These are phyloP conservation scores for Mystacides longicornis DNA, from an alignment of 2,888 invertebrate species.

Conservation along the genomic window DNA sequence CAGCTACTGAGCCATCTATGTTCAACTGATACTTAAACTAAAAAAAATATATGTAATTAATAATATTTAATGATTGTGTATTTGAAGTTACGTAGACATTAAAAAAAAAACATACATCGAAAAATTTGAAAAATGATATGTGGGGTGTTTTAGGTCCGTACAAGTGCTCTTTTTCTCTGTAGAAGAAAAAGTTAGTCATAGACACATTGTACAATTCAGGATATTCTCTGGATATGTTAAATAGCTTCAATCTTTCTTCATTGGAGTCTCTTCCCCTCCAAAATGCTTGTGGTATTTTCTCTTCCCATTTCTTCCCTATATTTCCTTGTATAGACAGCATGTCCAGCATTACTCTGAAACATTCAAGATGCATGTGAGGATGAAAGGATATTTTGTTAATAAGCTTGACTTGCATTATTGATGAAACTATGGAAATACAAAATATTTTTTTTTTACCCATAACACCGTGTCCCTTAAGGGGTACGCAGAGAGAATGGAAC, in stretches of 20 bases:
- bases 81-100: too few species aligned
- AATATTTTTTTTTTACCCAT: too few species aligned
- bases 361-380: neutral
- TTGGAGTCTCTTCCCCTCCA: conserved; percentile 92
- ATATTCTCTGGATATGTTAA: conserved; percentile 72
- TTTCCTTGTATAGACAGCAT: conserved; percentile 85
- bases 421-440: too few species aligned
- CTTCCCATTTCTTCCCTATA: conserved; percentile 61
- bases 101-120: conserved; percentile 62
- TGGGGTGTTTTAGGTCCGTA: conserved; percentile 83
- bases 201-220: conserved; percentile 84
- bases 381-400: too few species aligned
- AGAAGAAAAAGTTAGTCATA: conserved; percentile 95
- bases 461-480: too few species aligned
- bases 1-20: conserved; percentile 94
- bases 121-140: conserved; percentile 88
- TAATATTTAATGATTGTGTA: too few species aligned
- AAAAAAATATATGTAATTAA: conserved; percentile 30
- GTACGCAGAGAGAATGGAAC: too few species aligned
- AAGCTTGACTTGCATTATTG: too few species aligned
- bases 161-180: conserved; percentile 69
- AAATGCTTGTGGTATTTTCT: conserved; percentile 69
- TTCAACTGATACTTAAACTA: conserved; percentile 94
- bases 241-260: conserved; percentile 72
- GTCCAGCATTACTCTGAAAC: conserved; percentile 74